Evolutionary conservation across 2,113 vertebrate species (phyloP), one percentile per base, ranked within the genome.

Genomic region (Ranitomeya imitator): DNA sequence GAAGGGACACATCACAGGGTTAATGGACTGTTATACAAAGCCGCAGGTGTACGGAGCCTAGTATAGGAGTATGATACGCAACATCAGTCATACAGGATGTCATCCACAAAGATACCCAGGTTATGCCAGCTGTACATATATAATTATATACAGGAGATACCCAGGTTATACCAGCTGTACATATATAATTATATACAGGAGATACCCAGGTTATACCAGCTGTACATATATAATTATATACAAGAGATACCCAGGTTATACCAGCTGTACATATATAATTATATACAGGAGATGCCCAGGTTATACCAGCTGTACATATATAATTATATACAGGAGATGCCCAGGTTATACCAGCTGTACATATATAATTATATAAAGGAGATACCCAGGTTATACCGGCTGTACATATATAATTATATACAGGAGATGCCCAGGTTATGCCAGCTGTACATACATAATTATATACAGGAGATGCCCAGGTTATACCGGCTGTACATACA

Each of bases 331-430:
- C 21, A 67, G 65, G 21, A 67, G 21, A 67, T 12, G 3, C 65
- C 65, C 65, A 67, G 65, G 65, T 67, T 23, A 67, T 67, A 67
- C 26, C 26, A 31, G 26, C 67, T 71, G 67, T 71, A 71, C 10
- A 71, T 71, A 71, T 71, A 71, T 67, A 10, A 67, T 67, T 67
- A 67, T 23, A 67, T 67, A 67, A 6, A 67, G 65, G 21, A 67
- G 21, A 67, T 12, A 0, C 65, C 65, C 65, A 67, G 65, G 65
- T 67, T 23, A 67, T 67, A 67, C 7, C 65, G 4, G 65, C 65
- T 71, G 67, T 71, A 71, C 10, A 71, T 71, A 71, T 71, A 71
- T 67, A 10, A 67, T 67, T 67, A 67, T 23, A 67, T 67, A 67
- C 21, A 67, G 65, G 21, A 67, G 21, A 67, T 12, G 0, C 65